Evolutionary conservation across 1,140 invertebrate genomes (phyloP), one percentile per base, ranked within the genome.

Genomic region (Sarcophaga peregrina): DNA sequence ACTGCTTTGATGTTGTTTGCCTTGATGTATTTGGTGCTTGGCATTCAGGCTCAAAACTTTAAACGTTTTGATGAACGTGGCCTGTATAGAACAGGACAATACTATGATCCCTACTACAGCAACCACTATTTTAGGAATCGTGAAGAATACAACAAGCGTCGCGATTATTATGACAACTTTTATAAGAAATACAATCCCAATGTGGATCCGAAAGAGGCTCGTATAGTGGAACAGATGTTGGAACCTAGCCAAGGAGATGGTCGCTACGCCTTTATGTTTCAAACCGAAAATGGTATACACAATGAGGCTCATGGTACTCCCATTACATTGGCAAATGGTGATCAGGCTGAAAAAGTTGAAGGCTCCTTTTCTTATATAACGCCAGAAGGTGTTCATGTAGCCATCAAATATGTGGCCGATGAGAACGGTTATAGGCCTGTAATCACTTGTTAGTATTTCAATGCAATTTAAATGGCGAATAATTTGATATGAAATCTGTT

Each of bases 281-380:
- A 93, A 85, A 93, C 92, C 25, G 93, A 91, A 76, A 93, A 93
- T 82, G 93, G 93, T 3, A 93, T 93, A 52, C 87, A 90, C 11
- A 92, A 89, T 0, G 90, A 93, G 83, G 93, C 93, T 82, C 87
- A 86, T 25, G 92, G 92, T 37, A 85, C 86, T 68, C 85, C 91
- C 76, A 91, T 91, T 37, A 89, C 62, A 86, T 87, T 48, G 91
- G 90, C 25, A 37, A 68, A 85, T 48, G 84, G 90, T 11, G 84
- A 87, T 46, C 85, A 85, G 74, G 85, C 87, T 83, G 85, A 88
- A 50, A 85, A 87, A 68, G 87, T 89, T 37, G 85, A 87, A 74
- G 88, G 88, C 3, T 86, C 88, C 47, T 90, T 89, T 62, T 87
- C 87, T 0, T 90, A 83, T 37, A 86, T 89, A 15, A 83, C 88